Evolutionary conservation across 2,113 vertebrate species (phyloP), one percentile per base, ranked within the genome.

Genomic region (Calonectris borealis): DNA sequence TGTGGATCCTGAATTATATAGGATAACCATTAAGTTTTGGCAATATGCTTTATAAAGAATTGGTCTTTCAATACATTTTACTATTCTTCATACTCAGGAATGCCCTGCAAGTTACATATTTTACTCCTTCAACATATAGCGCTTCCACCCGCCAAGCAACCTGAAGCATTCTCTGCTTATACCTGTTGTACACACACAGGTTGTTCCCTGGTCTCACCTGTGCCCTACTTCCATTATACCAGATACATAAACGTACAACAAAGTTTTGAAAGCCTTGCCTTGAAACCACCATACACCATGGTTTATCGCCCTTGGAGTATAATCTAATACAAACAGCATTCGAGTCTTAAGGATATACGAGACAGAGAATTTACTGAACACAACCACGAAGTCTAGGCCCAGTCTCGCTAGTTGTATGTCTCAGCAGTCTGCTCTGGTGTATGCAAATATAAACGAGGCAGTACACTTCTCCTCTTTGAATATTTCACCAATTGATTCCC

Each of bases 401-500:
- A 79, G 42, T 44, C 36, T 75, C 52, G 86, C 75, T 40, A 40
- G 25, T 9, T 38, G 9, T 6, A 42, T 0, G 0, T 58, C 88
- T 96, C 90, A 87, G 73, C 58, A 81, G 60, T 49, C 71, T 89
- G 78, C 58, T 72, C 83, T 49, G 54, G 62, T 73, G n/a, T 25
- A 40, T 69, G 65, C 27, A 21, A 77, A 94, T 90, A 60, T 75
- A 91, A 88, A 95, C 12, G 51, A 94, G 83, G 77, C 42, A 87
- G 68, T 75, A 64, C 42, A 94, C 44, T 91, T 91, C 86, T 89
- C 46, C 34, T 44, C 86, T 96, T 90, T 93, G 84, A 97, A 81
- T 90, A 75, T 60, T 95, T 96, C 57, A 86, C 89, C 91, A 87
- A 1, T 51, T 97, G 88, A 97, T 93, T 94, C 94, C 89, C 32